phyloP scores from a whole-genome alignment of 1,140 invertebrate genomes.

The Drosophila grimshawi region DNA sequence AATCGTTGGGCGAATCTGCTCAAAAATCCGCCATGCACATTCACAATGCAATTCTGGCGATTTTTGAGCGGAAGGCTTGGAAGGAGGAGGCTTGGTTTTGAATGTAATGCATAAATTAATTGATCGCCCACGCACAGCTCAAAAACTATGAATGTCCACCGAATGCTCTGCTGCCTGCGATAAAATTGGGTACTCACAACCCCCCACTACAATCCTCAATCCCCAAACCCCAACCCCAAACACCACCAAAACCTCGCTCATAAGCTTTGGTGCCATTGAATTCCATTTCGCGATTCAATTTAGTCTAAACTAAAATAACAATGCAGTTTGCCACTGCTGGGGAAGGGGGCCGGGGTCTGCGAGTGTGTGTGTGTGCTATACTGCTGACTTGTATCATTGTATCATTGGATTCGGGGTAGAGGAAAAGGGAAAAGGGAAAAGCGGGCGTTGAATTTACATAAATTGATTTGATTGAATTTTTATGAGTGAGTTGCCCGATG shows the following conservation, averaged over 20 bases:
- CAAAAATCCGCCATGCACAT: slow-evolving; percentile 64
- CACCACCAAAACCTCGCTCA: not conserved
- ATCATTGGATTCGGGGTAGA: slow-evolving; percentile 39
- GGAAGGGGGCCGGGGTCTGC: not conserved
- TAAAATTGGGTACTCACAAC: slow-evolving; percentile 31
- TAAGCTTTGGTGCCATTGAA: slow-evolving; percentile 34
- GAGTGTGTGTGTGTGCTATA: not conserved
- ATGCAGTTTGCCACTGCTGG: slow-evolving; percentile 37
- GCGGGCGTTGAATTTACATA: slow-evolving; percentile 80
- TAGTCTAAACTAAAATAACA: slow-evolving; percentile 76
- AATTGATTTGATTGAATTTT: slow-evolving; percentile 84
- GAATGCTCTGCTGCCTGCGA: slow-evolving; percentile 37
- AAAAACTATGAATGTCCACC: slow-evolving; percentile 68
- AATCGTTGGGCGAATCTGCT: slow-evolving; percentile 18
- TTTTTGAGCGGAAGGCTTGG: no score
- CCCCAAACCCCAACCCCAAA: no score
- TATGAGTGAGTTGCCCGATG: slow-evolving; percentile 55
- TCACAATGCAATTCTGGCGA: slow-evolving; percentile 25
- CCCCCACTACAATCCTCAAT: no score
- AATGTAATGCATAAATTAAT: slow-evolving; percentile 82
- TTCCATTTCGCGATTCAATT: slow-evolving; percentile 66
- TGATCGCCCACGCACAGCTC: slow-evolving; percentile 34
- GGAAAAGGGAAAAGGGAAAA: slow-evolving; percentile 12
- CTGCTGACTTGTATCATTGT: slow-evolving; percentile 26
- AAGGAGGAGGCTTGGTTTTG: slow-evolving; percentile 4